Conservation (phyloP, 64 coral and sea anemone species). For the Acropora yongei region DNA sequence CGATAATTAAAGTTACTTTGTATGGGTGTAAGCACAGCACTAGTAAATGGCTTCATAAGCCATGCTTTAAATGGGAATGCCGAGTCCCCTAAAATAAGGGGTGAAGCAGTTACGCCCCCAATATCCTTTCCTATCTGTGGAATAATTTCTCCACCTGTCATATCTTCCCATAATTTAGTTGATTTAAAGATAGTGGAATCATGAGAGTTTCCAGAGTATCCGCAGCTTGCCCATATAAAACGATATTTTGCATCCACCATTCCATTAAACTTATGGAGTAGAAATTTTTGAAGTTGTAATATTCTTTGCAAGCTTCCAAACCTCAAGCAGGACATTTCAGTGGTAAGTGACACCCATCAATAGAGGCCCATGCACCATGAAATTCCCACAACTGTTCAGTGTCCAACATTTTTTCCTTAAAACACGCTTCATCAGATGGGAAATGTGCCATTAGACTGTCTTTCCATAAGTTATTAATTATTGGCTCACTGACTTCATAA, state of each 20-base stretch:
- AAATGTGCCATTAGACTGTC: background rate
- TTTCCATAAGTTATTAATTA: slow-evolving; percentile 37
- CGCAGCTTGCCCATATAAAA: slow-evolving; percentile 33
- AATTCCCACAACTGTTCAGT: slow-evolving; percentile 58
- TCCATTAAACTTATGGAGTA: slow-evolving; percentile 24
- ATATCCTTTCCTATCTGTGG: slow-evolving; percentile 24
- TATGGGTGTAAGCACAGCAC: slow-evolving; percentile 4
- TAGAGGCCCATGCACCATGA: slow-evolving; percentile 25
- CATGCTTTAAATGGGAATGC: background rate
- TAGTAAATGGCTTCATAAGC: slow-evolving; percentile 56
- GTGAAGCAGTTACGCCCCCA: background rate
- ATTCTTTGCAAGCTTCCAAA: background rate
- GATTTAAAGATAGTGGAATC: slow-evolving; percentile 32
- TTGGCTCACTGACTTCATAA: slow-evolving; percentile 18
- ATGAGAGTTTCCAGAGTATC: slow-evolving; percentile 23
- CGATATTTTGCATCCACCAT: slow-evolving; percentile 53
- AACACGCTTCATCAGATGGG: background rate
- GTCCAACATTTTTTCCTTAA: slow-evolving; percentile 49
- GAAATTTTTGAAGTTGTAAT: background rate
- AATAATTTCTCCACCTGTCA: too few species aligned
- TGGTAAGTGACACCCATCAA: slow-evolving; percentile 51
- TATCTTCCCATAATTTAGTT: too few species aligned
- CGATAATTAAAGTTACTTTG: slow-evolving; percentile 55
- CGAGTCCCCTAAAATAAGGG: slow-evolving; percentile 32
- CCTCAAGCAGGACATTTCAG: background rate